phyloP scores from a whole-genome alignment of 2,888 invertebrate species.

The Chirona hameri region DNA sequence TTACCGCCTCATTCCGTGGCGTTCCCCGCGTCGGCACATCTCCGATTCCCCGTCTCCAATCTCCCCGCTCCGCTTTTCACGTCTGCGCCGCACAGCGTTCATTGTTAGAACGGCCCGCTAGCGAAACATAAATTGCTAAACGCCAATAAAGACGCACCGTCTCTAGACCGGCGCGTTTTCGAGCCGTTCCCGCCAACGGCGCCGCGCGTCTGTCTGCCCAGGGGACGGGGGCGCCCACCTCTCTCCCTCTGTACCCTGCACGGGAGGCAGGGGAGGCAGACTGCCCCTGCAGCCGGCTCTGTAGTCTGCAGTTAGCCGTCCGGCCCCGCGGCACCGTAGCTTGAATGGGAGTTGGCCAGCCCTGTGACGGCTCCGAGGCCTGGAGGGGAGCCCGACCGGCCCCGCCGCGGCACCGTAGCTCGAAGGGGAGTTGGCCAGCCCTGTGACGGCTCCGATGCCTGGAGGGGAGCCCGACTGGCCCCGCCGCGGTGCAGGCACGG shows the following conservation, averaged over 20 bases:
- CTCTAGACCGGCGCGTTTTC: background rate
- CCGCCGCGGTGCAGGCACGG: background rate
- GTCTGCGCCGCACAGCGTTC: background rate
- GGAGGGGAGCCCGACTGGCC: too few relatives aligned
- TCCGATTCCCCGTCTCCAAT: background rate
- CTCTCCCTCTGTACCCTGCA: too few relatives aligned
- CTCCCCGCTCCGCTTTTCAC: background rate
- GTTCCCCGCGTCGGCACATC: background rate
- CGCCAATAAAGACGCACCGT: background rate
- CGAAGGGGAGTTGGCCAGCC: too few relatives aligned
- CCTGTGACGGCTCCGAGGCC: background rate
- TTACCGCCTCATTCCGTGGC: background rate
- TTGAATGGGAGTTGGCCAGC: too few relatives aligned
- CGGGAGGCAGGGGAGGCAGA: too few relatives aligned
- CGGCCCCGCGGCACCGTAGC: too few relatives aligned
- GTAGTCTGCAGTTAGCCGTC: too few relatives aligned
- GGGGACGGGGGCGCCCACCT: too few relatives aligned
- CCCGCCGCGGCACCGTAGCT: too few relatives aligned
- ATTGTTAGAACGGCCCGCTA: background rate
- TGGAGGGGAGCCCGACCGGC: background rate
- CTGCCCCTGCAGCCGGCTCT: too few relatives aligned
- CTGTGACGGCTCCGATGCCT: background rate
- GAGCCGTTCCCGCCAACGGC: background rate
- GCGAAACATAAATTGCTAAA: constrained; percentile 22
- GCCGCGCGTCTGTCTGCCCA: background rate